A percentile compares a stretch with the other conserved stretches of the same genome.
Conservation (phyloP, 2,888 invertebrate genomes). For the Trissolcus brochymenae region DNA sequence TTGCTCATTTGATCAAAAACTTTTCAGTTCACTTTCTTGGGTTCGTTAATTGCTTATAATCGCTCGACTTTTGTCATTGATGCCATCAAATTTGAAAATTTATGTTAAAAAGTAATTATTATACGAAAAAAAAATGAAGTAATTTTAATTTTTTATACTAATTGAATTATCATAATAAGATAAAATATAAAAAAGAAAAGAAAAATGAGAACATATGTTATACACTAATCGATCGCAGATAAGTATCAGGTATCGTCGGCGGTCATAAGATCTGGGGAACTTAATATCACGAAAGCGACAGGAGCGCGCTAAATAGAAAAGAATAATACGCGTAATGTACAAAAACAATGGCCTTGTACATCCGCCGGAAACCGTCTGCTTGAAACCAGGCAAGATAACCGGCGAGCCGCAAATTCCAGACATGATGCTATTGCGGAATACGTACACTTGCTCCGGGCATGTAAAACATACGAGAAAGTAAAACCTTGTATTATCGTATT, state of each 20-base stretch:
- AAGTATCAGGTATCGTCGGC: slow-evolving; percentile 34
- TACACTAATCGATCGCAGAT: slow-evolving; percentile 41
- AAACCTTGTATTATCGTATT: slow-evolving; percentile 59
- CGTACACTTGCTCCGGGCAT: slow-evolving; percentile 26
- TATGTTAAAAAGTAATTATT: too few relatives aligned
- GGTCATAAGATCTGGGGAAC: slow-evolving; percentile 32
- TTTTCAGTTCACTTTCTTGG: background rate
- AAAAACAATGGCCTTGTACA: slow-evolving; percentile 74
- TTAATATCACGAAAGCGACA: slow-evolving; percentile 37
- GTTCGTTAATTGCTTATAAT: slow-evolving; percentile 21
- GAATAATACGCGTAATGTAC: slow-evolving; percentile 25
- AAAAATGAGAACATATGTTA: slow-evolving; percentile 9
- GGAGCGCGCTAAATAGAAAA: slow-evolving; percentile 34
- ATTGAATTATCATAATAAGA: slow-evolving; percentile 1
- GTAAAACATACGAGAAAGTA: slow-evolving; percentile 66
- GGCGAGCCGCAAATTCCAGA: slow-evolving; percentile 54
- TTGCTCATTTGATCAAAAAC: slow-evolving; percentile 17
- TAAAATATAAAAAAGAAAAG: too few relatives aligned
- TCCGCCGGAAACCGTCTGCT: slow-evolving; percentile 68
- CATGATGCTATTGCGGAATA: slow-evolving; percentile 59
- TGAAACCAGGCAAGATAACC: slow-evolving; percentile 48
- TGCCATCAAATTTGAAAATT: too few relatives aligned
- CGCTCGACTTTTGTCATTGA: slow-evolving; percentile 14
- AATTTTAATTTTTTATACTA: background rate
- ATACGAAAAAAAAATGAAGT: too few relatives aligned